Evolutionary conservation across 1,140 invertebrate genomes (phyloP), one percentile per base, ranked within the genome.

Genomic region (Amyelois transitella): DNA sequence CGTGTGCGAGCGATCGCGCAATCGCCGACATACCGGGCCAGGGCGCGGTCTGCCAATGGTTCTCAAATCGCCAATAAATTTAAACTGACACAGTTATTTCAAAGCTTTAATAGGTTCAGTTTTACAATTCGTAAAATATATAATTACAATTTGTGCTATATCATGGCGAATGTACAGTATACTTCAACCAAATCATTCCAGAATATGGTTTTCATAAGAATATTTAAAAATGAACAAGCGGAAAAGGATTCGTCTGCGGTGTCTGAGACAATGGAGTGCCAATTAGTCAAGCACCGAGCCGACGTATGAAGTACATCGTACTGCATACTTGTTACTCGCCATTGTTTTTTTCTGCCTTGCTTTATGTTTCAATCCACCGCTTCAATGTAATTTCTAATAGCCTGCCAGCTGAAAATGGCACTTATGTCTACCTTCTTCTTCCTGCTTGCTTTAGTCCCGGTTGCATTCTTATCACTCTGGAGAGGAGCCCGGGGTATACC

Each of bases 1-100:
- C 72, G 72, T 79, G 72, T 77, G 74, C 60, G 54, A 28, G 44
- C 45, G 52, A 48, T 79, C 52, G 69, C 62, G 75, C 72, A 80
- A 80, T 68, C 58, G 49, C 58, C 60, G 53, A 62, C 77, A 75
- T 80, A 66, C 72, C 69, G 61, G 65, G 53, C 56, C 62, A 64
- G 75, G 77, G 72, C 67, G 75, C 72, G 73, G 72, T 70, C 58
- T 57, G 60, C 66, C 61, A 58, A 65, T 67, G 56, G 50, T 58
- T 53, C 58, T 64, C 62, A 48, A 64, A 66, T 65, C 57, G 51
- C 57, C 58, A 62, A 63, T 69, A 69, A 71, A 71, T 69, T 67
- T 64, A 53, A 43, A 24, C 25, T 53, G 58, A 63, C 59, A 62
- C 51, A 63, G 28, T 47, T 51, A 21, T 56, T 12, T 56, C 38